These are phyloP conservation scores for Drosophila busckii DNA, from an alignment of 1,140 invertebrate species.

Conservation along the genomic window DNA sequence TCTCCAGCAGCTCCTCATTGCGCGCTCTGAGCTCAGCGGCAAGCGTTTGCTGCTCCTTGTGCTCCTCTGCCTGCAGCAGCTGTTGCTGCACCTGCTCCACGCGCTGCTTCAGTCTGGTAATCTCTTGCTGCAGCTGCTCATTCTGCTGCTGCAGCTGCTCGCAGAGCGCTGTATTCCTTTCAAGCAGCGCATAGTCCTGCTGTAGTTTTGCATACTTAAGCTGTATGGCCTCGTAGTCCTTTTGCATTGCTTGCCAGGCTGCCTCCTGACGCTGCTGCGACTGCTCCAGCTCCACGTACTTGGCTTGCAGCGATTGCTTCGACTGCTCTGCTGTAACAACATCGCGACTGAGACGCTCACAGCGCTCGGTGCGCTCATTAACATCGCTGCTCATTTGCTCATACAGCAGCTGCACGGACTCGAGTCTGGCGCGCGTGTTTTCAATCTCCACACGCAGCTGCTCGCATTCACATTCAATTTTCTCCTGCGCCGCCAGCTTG, in stretches of 20 bases:
- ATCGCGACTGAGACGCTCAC: constrained; percentile 25
- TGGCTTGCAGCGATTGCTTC: constrained; percentile 25
- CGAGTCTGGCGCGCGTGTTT: constrained; percentile 23
- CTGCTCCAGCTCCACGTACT: constrained; percentile 33
- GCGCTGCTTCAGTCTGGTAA: constrained; percentile 32
- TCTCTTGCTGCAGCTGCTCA: constrained; percentile 35
- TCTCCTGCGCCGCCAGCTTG: constrained; percentile 12
- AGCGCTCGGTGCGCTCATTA: constrained; percentile 19
- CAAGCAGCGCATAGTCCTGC: constrained; percentile 33
- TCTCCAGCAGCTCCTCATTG: constrained; percentile 11
- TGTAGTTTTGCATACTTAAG: constrained; percentile 46
- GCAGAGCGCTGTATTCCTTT: background rate
- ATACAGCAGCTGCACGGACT: constrained; percentile 31
- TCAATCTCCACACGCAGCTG: constrained; percentile 37
- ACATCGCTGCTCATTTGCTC: constrained; percentile 28
- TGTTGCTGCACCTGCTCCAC: constrained; percentile 35
- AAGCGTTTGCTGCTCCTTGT: background rate
- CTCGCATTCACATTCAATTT: constrained; percentile 40
- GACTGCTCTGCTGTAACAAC: constrained; percentile 25
- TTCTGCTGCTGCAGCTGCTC: constrained; percentile 27
- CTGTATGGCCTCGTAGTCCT: constrained; percentile 37
- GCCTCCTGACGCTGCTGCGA: constrained; percentile 19
- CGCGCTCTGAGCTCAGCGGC: constrained; percentile 7
- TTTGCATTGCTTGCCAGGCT: constrained; percentile 26
- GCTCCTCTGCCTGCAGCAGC: constrained; percentile 5